Base-by-base conservation (phyloP, 2,888 invertebrate species). In the Nemotelus nigrinus region DNA sequence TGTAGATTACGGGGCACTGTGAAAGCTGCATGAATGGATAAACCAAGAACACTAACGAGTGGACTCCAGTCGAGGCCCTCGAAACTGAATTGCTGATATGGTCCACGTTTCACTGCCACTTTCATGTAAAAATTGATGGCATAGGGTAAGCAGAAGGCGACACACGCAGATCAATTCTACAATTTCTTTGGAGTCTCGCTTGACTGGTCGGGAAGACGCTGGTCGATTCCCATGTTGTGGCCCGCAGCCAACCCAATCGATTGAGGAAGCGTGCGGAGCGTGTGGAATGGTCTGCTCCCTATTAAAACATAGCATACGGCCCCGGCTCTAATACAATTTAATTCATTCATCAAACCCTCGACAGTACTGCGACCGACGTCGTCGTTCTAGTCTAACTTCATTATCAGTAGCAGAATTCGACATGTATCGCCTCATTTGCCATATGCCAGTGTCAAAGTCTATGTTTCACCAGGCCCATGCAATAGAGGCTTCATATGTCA, bases 281-380 rank as follows among this genome's bases (percentile, higher is more conserved):
- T 71, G 71, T n/a, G 39, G 41, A 55, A n/a, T 71, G 44, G 44
- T 71, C 47, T 45, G 57, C 44, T 45, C 8, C 10, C 41, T 53
- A 57, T 57, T 39, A 57, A 68, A 50, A 68, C 53, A 25, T 72
- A 25, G 25, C 25, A 25, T 25, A 25, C 25, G 25, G 25, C 25
- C 25, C 25, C 44, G n/a, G 39, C 44, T 55, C 10, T 55, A 43
- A 71, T 71, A 55, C 44, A 58, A 45, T 43, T 55, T 8, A 43
- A 58, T 72, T 58, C 72, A 72, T 72, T 58, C 72, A 72, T 72
- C 45, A 72, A 72, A 50, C 3, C 50, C 48, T 10, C 65, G 10
- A 6, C 47, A 41, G 41, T n/a, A 7, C 2, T 4, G 4, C 53
- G 41, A 48, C 10, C 53, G 44, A 50, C n/a, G 53, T 68, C 53